These are phyloP conservation scores for Lasius fuliginosus DNA, from an alignment of 2,888 invertebrate genomes.

Conservation along the genomic window DNA sequence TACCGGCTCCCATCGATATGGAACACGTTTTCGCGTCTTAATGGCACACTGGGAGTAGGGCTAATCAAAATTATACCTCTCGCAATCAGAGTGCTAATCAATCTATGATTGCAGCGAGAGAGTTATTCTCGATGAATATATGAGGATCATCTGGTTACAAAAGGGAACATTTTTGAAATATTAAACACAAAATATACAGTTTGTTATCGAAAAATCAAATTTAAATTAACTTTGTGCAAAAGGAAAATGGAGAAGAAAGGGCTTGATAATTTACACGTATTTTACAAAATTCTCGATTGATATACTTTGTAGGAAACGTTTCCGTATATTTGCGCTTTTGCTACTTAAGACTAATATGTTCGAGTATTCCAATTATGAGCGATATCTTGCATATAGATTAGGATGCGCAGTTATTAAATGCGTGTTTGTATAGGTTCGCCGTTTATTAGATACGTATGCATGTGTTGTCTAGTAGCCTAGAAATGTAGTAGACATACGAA, in stretches of 20 bases:
- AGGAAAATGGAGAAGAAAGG: background rate
- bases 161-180: background rate
- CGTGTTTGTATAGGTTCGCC: background rate
- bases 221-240: background rate
- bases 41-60: constrained; percentile 22
- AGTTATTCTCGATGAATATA: background rate
- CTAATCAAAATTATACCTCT: constrained; percentile 41
- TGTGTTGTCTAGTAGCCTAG: constrained; percentile 11
- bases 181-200: background rate
- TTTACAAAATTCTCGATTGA: background rate
- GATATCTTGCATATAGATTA: background rate
- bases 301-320: background rate
- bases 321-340: background rate
- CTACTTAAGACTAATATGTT: background rate
- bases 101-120: background rate
- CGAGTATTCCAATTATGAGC: background rate
- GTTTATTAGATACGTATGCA: constrained; percentile 7
- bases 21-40: constrained; percentile 38
- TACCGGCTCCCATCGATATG: background rate
- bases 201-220: background rate
- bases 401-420: constrained; percentile 1
- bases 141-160: background rate
- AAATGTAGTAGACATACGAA: constrained; percentile 16
- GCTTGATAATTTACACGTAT: background rate
- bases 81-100: constrained; percentile 16